Evolutionary conservation across 2,797 vertebrate genomes (phyloP), one percentile per base, ranked within the genome.

Genomic region (Semotilus atromaculatus): DNA sequence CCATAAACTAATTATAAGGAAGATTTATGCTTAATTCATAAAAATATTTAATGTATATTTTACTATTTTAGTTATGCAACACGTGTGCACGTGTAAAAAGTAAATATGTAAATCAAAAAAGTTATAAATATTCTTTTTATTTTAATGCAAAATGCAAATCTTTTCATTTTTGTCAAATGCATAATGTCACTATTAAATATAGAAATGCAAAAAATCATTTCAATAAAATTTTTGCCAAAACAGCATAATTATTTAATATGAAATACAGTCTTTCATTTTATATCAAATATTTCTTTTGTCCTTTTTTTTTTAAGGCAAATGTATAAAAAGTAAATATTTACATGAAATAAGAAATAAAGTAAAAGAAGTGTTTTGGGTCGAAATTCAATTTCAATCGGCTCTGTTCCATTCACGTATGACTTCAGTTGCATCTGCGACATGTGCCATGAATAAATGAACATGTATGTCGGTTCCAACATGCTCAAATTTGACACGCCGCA

Each of bases 331-430:
- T 53, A 21, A 10, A 58, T 58, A n/a, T 58, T 3, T 55, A 58
- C 11, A 58, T 58, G 9, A 58, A 58, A 58, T 53, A 21, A 53
- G 7, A 53, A 53, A 43, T 53, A 21, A 53, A 53, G 51, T 8
- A 53, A 21, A 53, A 87, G 18, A 38, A 26, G n/a, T 4, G 43
- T 62, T 62, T 79, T 79, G 58, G 67, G 51, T 45, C 5, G 38
- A 85, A 68, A 77, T 58, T 67, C 40, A 21, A 7, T 70, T 53
- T 58, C 2, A 34, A 16, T 38, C 34, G 3, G 31, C 19, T 38
- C 48, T 19, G 68, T 77, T 77, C 82, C 23, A 34, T 34, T 48
- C 81, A 82, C 43, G 70, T 62, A 11, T 29, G 72, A 29, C 36
- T 74, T 68, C 78, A 36, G 21, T 43, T 53, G 62, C 62, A 48